Base-by-base conservation (phyloP, 2,888 invertebrate species). In the Philaethria dido region DNA sequence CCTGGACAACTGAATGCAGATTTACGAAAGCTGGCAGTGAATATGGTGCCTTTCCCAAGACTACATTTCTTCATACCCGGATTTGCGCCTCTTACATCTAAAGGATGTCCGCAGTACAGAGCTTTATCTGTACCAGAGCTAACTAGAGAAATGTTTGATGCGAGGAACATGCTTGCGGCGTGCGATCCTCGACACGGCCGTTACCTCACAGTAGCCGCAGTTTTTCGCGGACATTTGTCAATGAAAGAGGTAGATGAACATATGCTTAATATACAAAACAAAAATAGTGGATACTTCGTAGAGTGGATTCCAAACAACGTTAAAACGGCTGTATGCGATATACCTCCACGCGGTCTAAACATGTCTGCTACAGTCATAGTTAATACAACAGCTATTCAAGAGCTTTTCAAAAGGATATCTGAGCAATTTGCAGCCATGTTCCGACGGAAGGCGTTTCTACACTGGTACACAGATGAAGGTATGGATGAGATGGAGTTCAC, bases 361-460 rank as follows among this genome's bases (percentile, higher is more conserved):
- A 98, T 98, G 98, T 95, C 98, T 0, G 97, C 98, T 75, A 98
- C 98, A 62, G 98, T 98, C 89, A 97, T 98, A 84, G 98, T 97
- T 71, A 98, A 98, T 93, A 96, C 97, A 45, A 98, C 98, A 73
- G 97, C 97, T 82, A 98, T 98, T 86, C 97, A 97, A 84, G 98
- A 98, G 88, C 89, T 98, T 80, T 98, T 98, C 94, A 97, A 97
- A 88, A 94, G 97, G 77, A 97, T 97, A 82, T 96, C 96, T 11
- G 97, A 98, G 83, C 97, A 98, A 88, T 98, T 97, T 88, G 96
- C 97, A 29, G 98, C 98, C 82, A 98, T 98, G 98, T 98, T 98
- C 95, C 95, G 98, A 82, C 95, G 98, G 78, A 98, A 97, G 89
- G 98, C 98, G 86, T 98, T 98, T 95, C 94, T 98, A 82, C 98